phyloP scores from a whole-genome alignment of 2,113 vertebrate genomes.

The Vicugna pacos region DNA sequence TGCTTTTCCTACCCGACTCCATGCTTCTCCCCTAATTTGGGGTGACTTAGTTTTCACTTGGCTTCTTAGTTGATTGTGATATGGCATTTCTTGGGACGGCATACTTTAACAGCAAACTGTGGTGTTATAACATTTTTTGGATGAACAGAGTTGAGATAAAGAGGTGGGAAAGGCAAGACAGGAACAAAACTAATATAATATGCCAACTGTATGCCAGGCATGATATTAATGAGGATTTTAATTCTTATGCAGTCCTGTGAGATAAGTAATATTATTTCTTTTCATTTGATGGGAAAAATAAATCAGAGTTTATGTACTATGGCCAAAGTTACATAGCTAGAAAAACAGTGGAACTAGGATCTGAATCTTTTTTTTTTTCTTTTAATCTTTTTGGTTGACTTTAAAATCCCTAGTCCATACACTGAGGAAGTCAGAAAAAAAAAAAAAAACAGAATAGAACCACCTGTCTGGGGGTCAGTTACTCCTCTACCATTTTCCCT shows the following conservation, averaged over 20 bases:
- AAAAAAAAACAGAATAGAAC: background rate
- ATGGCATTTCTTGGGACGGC: background rate
- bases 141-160: background rate
- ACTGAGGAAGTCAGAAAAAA: background rate
- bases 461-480: background rate
- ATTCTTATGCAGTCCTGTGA: background rate
- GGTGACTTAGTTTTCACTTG: background rate
- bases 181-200: background rate
- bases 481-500: background rate
- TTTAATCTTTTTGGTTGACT: background rate
- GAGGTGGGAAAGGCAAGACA: background rate
- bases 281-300: background rate
- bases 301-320: background rate
- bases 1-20: background rate
- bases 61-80: background rate
- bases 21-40: background rate
- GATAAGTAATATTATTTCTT: background rate
- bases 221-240: background rate
- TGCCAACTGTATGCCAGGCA: background rate
- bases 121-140: background rate
- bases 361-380: background rate
- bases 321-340: background rate
- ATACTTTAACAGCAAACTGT: background rate
- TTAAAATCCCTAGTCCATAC: background rate
- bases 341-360: background rate